A percentile compares a stretch with the other conserved stretches of the same genome.
phyloP scores from a whole-genome alignment of 2,797 vertebrate species.

The Otolemur crassicaudatus region DNA sequence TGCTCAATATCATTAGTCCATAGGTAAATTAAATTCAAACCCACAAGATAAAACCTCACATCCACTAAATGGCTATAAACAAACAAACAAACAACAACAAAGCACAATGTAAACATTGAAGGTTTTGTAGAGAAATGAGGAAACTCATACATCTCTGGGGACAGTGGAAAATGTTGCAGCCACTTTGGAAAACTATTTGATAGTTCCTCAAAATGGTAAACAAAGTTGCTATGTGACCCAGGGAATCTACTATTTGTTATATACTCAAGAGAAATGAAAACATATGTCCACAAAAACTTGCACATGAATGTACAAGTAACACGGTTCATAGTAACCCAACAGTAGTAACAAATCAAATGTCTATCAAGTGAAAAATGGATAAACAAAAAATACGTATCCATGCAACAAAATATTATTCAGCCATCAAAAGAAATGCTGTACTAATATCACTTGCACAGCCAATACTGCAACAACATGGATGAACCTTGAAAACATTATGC shows the following conservation, averaged over 20 bases:
- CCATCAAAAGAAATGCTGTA: neutral
- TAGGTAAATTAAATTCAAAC: neutral
- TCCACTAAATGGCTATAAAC: neutral
- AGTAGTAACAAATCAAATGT: neutral
- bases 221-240: neutral
- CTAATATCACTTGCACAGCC: neutral
- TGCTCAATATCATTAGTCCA: neutral
- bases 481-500: too few relatives aligned
- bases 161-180: neutral
- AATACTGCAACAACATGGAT: neutral
- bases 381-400: neutral
- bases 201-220: neutral
- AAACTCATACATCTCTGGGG: neutral
- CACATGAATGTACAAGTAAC: neutral
- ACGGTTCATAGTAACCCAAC: neutral
- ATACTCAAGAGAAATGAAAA: neutral
- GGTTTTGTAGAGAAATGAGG: neutral
- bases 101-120: neutral
- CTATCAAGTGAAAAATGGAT: neutral
- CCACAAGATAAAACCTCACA: neutral
- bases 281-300: neutral
- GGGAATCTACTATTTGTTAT: neutral
- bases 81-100: neutral
- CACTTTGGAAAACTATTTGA: neutral
- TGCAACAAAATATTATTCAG: neutral